Evolutionary conservation across 2,888 invertebrate species (phyloP).

Genomic region (Scaptomyza caliginosa): DNA sequence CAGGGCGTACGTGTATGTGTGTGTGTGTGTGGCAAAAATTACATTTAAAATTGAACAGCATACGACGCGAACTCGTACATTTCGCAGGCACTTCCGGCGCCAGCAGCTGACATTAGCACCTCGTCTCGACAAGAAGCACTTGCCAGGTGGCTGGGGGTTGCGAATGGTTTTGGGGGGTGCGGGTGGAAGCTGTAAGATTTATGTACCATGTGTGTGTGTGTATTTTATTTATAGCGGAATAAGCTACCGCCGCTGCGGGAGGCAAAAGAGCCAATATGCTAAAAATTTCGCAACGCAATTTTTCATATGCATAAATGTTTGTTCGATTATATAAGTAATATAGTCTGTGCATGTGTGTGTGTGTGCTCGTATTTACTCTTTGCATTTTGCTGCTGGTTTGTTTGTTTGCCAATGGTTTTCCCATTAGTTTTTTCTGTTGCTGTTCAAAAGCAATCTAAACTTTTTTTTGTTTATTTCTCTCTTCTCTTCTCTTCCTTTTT

Average conservation of each 20-base stretch:
- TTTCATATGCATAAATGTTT: constrained; percentile 59
- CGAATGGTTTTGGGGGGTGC: neutral
- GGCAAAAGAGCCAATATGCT: constrained; percentile 64
- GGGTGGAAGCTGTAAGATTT: constrained; percentile 56
- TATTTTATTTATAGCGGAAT: constrained; percentile 44
- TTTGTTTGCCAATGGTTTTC: constrained; percentile 24
- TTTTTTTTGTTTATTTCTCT: constrained; percentile 48
- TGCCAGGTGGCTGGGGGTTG: constrained; percentile 47
- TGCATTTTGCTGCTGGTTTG: constrained; percentile 24
- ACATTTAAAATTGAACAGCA: constrained; percentile 75
- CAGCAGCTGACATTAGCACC: constrained; percentile 72
- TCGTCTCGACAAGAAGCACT: constrained; percentile 52
- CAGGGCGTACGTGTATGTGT: neutral
- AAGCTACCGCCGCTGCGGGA: constrained; percentile 29
- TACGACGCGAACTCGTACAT: constrained; percentile 42
- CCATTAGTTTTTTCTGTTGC: constrained; percentile 37
- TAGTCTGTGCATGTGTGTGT: neutral
- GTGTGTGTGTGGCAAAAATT: constrained; percentile 53
- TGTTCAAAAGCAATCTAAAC: constrained; percentile 55
- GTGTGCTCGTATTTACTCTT: constrained; percentile 12
- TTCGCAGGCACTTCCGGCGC: constrained; percentile 61
- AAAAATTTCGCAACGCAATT: constrained; percentile 63
- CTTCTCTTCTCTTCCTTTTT: too few relatives aligned
- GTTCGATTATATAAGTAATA: constrained; percentile 41
- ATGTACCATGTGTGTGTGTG: constrained; percentile 61